phyloP scores from a whole-genome alignment of 2,888 invertebrate species.

The Pseudanteris insignis region DNA sequence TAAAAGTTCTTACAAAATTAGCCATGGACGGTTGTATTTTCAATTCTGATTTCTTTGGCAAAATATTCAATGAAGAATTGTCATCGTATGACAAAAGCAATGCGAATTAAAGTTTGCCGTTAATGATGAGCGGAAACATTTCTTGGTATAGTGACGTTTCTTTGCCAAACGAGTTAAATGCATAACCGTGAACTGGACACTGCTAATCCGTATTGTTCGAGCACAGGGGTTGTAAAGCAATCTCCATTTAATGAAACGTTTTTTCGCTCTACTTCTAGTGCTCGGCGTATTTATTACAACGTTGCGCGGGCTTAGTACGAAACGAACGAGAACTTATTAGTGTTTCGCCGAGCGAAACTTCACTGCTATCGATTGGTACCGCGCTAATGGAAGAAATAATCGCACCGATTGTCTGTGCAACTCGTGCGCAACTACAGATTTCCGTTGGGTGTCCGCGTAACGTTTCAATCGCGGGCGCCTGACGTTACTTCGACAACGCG shows the following conservation, averaged over 20 bases:
- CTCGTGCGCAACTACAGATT: no score
- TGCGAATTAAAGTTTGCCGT: no score
- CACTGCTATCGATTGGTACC: conserved; percentile 3
- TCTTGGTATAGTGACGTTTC: conserved; percentile 15
- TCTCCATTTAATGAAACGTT: conserved; percentile 26
- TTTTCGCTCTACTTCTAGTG: conserved; percentile 19
- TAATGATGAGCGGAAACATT: conserved; percentile 1
- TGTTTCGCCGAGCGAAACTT: conserved; percentile 3
- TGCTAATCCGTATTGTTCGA: conserved; percentile 6
- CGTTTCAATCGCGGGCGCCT: no score
- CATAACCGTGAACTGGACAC: conserved; percentile 17
- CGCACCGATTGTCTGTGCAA: background rate
- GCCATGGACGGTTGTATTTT: no score
- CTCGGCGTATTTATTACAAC: conserved; percentile 18
- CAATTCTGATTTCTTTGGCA: no score
- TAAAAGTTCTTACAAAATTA: no score
- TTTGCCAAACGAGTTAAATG: conserved; percentile 13
- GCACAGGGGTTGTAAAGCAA: conserved; percentile 17
- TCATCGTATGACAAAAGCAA: no score
- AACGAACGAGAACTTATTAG: conserved; percentile 21
- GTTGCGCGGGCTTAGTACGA: conserved; percentile 17
- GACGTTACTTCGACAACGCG: no score
- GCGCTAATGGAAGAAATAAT: conserved; percentile 9
- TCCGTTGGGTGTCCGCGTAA: no score
- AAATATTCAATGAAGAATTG: no score